These are phyloP conservation scores for Agrenia bidenticulata DNA, from an alignment of 2,888 invertebrate species.

Conservation along the genomic window DNA sequence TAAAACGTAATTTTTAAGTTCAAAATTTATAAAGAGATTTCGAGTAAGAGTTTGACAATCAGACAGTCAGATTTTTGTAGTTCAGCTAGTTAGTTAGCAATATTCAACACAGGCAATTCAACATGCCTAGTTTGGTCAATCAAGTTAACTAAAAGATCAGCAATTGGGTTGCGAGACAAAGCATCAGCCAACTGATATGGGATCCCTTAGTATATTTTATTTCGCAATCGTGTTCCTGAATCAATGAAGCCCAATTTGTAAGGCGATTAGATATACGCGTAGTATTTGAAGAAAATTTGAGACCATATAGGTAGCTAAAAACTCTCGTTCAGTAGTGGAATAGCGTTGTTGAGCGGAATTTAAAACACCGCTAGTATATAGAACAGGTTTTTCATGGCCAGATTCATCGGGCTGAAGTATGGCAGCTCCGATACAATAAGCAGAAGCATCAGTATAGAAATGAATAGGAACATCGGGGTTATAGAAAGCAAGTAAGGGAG, in stretches of 20 bases:
- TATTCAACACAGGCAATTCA: not conserved
- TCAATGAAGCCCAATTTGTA: slow-evolving; percentile 13
- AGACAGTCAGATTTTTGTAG: not conserved
- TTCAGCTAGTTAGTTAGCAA: not conserved
- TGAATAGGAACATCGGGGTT: not conserved
- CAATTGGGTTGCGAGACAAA: not conserved
- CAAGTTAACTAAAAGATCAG: slow-evolving; percentile 11
- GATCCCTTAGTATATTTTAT: not conserved
- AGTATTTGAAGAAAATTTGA: slow-evolving; percentile 8
- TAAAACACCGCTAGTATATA: slow-evolving; percentile 9
- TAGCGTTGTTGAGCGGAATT: slow-evolving; percentile 7
- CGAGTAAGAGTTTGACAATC: not conserved
- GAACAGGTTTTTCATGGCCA: slow-evolving; percentile 8
- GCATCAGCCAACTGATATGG: not conserved
- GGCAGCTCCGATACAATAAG: slow-evolving; percentile 1
- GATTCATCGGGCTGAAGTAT: slow-evolving; percentile 11
- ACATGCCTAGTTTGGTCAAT: not conserved
- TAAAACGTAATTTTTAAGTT: too few relatives aligned
- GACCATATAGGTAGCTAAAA: slow-evolving; percentile 8
- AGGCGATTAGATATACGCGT: slow-evolving; percentile 3
- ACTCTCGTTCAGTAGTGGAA: slow-evolving; percentile 16
- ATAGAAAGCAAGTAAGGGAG: slow-evolving; percentile 1
- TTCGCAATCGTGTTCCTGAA: slow-evolving; percentile 7
- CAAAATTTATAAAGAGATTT: not conserved
- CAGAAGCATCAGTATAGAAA: slow-evolving; percentile 15